phyloP scores from a whole-genome alignment of 1,140 invertebrate species.

The Tribolium castaneum region DNA sequence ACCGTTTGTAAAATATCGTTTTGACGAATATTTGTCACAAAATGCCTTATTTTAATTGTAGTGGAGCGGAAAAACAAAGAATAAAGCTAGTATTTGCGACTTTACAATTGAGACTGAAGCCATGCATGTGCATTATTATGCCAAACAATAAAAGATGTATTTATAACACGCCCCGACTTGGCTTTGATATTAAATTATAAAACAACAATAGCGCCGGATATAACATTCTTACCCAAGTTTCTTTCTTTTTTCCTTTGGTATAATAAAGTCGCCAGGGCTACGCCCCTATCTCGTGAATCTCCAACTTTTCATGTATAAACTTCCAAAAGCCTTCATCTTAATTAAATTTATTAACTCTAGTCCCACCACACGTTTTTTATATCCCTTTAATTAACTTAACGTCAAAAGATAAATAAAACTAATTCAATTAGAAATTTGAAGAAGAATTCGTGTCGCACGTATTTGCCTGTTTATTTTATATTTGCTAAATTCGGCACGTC shows the following conservation, averaged over 20 bases:
- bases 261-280: conserved; percentile 7
- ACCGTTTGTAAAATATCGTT: too few relatives aligned
- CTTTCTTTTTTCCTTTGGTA: conserved; percentile 9
- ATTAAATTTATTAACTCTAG: conserved; percentile 18
- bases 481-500: conserved; percentile 29
- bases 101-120: neutral
- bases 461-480: conserved; percentile 20
- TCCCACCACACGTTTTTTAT: neutral
- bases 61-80: too few relatives aligned
- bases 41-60: too few relatives aligned
- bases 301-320: conserved; percentile 19
- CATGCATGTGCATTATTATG: neutral
- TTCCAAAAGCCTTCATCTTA: conserved; percentile 3
- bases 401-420: neutral
- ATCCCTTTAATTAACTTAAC: neutral
- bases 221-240: neutral
- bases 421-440: too few relatives aligned
- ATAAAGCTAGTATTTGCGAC: too few relatives aligned
- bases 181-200: conserved; percentile 25
- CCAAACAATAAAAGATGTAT: conserved; percentile 16
- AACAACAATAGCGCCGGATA: conserved; percentile 21
- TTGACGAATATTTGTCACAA: too few relatives aligned
- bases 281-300: conserved; percentile 12
- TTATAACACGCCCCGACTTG: neutral
- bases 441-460: neutral